These are phyloP conservation scores for Coleophora deauratella DNA, from an alignment of 2,888 invertebrate species.

Conservation along the genomic window DNA sequence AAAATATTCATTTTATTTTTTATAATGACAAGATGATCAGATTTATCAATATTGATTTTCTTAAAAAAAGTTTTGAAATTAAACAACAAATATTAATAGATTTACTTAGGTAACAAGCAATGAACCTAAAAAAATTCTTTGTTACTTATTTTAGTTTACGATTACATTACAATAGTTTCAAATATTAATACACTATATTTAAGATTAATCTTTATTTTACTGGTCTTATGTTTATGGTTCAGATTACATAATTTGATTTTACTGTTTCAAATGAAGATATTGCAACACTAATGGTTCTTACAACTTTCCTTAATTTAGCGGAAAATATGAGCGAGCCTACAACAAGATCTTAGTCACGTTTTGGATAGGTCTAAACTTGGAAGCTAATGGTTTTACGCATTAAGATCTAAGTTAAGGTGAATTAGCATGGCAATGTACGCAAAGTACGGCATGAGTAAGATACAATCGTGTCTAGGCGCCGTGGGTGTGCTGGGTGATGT, in stretches of 20 bases:
- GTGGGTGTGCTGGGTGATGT: constrained; percentile 21
- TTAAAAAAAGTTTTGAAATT: too few relatives aligned
- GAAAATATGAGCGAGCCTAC: background rate
- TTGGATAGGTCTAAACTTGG: constrained; percentile 24
- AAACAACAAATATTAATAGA: too few relatives aligned
- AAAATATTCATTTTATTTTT: too few relatives aligned
- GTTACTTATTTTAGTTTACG: too few relatives aligned
- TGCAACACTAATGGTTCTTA: too few relatives aligned
- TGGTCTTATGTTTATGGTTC: background rate
- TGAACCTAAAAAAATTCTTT: too few relatives aligned
- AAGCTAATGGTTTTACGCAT: constrained; percentile 21
- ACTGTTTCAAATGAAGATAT: too few relatives aligned
- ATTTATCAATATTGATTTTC: too few relatives aligned
- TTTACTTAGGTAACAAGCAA: too few relatives aligned
- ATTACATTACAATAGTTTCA: constrained; percentile 11
- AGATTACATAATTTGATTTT: too few relatives aligned
- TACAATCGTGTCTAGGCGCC: constrained; percentile 18
- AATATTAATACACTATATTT: constrained; percentile 29
- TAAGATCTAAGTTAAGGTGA: constrained; percentile 35
- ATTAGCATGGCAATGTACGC: constrained; percentile 16
- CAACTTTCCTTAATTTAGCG: too few relatives aligned
- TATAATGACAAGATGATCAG: too few relatives aligned
- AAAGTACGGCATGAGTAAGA: constrained; percentile 8
- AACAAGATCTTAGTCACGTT: constrained; percentile 25
- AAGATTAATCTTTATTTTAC: constrained; percentile 1